Evolutionary conservation across 2,113 vertebrate species (phyloP).

Genomic region (Steatornis caripensis): DNA sequence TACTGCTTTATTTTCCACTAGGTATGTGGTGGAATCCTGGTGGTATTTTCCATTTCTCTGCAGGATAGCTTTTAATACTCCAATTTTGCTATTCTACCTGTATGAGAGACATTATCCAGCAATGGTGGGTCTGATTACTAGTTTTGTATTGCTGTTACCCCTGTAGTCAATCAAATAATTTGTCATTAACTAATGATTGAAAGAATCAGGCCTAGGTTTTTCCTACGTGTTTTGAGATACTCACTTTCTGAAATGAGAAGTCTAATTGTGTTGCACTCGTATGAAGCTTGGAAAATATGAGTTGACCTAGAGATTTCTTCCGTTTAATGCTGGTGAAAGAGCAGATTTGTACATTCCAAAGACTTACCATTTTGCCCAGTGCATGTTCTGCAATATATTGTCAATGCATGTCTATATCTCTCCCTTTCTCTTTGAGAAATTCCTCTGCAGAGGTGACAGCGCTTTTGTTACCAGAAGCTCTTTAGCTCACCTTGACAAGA

Average conservation of each 20-base stretch:
- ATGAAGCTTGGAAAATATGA: neutral
- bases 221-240: neutral
- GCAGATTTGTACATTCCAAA: neutral
- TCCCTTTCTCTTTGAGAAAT: neutral
- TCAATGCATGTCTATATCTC: neutral
- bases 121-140: neutral
- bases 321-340: neutral
- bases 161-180: neutral
- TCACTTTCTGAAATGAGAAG: neutral
- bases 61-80: neutral
- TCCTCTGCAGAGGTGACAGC: neutral
- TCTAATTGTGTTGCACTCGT: neutral
- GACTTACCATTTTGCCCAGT: neutral
- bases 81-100: neutral
- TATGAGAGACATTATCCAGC: neutral
- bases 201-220: neutral
- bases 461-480: neutral
- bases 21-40: neutral
- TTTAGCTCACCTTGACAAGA: neutral
- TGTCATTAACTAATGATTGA: neutral
- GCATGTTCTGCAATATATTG: neutral
- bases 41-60: neutral
- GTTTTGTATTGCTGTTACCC: neutral
- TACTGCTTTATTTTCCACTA: neutral
- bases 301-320: neutral